phyloP scores from a whole-genome alignment of 2,113 vertebrate species.

The Macroglossus sobrinus region DNA sequence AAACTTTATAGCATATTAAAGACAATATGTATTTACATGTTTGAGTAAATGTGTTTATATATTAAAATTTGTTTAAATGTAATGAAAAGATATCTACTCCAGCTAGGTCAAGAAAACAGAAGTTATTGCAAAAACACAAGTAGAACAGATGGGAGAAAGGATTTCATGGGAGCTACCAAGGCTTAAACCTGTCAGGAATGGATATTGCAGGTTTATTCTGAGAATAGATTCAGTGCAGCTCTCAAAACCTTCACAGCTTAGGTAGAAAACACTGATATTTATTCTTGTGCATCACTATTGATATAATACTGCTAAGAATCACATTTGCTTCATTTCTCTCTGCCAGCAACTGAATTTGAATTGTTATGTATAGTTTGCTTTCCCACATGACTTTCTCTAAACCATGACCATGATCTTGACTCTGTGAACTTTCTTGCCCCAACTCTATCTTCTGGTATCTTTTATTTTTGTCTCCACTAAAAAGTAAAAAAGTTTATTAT shows the following conservation, averaged over 20 bases:
- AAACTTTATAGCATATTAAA: background rate
- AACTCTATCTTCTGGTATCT: background rate
- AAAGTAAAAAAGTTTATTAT: background rate
- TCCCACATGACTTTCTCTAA: background rate
- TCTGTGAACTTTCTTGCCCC: background rate
- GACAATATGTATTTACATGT: background rate
- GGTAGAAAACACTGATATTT: background rate
- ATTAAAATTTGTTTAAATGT: background rate
- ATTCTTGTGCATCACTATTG: background rate
- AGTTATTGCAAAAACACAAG: background rate
- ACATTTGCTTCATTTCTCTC: background rate
- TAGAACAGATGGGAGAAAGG: background rate
- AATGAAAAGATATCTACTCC: background rate
- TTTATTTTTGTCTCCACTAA: background rate
- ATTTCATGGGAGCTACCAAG: background rate
- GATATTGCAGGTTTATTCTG: background rate
- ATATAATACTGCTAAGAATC: background rate
- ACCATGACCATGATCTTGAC: background rate
- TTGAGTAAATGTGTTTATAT: background rate
- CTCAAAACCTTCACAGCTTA: background rate
- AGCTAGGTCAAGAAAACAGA: background rate
- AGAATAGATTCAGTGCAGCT: background rate
- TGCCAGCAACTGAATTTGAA: background rate
- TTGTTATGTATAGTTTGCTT: background rate
- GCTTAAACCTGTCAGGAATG: background rate